Conservation (phyloP, 2,113 vertebrate genomes). For the Gavialis gangeticus region DNA sequence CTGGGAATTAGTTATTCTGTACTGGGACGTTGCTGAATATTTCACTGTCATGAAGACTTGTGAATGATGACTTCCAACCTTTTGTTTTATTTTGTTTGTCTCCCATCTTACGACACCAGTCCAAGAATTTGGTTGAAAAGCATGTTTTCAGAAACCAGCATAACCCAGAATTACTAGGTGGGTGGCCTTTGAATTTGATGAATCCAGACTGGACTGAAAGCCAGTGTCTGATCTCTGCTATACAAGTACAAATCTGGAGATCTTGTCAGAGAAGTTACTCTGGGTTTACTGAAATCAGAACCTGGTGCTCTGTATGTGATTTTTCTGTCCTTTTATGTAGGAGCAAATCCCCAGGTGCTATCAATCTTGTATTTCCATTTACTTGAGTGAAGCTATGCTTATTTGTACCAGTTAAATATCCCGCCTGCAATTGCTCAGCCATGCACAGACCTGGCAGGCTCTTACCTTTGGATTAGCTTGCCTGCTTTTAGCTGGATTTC, state of each 20-base stretch:
- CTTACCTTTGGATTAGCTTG: background rate
- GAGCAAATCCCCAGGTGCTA: background rate
- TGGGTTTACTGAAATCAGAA: fast-evolving
- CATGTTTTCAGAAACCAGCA: slow-evolving; percentile 1
- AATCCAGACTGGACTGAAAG: background rate
- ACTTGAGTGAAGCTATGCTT: background rate
- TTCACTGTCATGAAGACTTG: background rate
- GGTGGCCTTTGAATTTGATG: background rate
- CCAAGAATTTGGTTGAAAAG: slow-evolving; percentile 1
- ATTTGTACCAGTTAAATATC: background rate
- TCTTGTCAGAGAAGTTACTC: background rate
- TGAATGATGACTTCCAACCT: background rate
- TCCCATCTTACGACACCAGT: background rate
- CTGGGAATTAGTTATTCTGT: background rate
- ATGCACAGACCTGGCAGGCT: background rate
- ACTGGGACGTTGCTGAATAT: background rate
- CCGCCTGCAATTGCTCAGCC: background rate
- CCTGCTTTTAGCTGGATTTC: fast-evolving
- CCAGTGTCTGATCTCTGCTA: background rate
- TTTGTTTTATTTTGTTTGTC: slow-evolving; percentile 5
- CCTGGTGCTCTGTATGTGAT: background rate
- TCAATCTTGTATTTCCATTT: background rate
- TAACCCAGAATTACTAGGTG: fast-evolving
- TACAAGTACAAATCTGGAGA: fast-evolving
- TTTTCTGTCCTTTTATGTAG: background rate